Evolutionary conservation across 23 tunicate genomes (phyloP).

Genomic region (Oikopleura dioica): DNA sequence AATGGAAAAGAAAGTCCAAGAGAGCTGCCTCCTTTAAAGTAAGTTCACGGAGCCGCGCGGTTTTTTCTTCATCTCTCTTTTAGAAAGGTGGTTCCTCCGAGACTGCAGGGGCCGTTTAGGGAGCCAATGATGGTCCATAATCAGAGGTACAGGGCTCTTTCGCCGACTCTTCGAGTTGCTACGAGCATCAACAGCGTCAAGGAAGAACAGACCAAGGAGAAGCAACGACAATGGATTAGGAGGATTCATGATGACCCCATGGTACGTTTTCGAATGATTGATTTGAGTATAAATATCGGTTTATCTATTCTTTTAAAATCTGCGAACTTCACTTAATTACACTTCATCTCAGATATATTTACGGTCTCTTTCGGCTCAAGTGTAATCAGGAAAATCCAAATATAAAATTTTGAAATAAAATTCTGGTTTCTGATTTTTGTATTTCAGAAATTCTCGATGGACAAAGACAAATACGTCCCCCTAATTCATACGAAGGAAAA

Average conservation of each 20-base stretch:
- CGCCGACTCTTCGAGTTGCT: slow-evolving; percentile 39
- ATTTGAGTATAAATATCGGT: no score
- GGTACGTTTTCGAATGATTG: background rate
- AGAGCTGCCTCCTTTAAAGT: background rate
- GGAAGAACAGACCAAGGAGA: slow-evolving; percentile 12
- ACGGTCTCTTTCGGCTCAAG: no score
- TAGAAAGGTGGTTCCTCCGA: no score
- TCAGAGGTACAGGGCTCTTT: slow-evolving; percentile 36
- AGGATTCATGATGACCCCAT: slow-evolving; percentile 29
- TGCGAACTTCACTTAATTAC: no score
- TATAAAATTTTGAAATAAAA: background rate
- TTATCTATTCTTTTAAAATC: no score
- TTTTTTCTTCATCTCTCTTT: no score
- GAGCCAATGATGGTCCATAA: slow-evolving; percentile 21
- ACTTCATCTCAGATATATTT: no score
- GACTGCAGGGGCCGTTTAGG: slow-evolving; percentile 85
- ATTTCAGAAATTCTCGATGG: slow-evolving; percentile 24
- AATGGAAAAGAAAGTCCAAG: background rate
- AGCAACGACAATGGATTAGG: slow-evolving; percentile 27
- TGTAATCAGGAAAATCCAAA: no score
- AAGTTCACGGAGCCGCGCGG: background rate
- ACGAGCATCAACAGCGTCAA: slow-evolving; percentile 31
- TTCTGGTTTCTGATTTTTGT: background rate
- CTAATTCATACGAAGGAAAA: slow-evolving; percentile 34
- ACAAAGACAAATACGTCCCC: slow-evolving; percentile 22